Evolutionary conservation across 2,888 invertebrate species (phyloP).

Genomic region (Sericinus montela): DNA sequence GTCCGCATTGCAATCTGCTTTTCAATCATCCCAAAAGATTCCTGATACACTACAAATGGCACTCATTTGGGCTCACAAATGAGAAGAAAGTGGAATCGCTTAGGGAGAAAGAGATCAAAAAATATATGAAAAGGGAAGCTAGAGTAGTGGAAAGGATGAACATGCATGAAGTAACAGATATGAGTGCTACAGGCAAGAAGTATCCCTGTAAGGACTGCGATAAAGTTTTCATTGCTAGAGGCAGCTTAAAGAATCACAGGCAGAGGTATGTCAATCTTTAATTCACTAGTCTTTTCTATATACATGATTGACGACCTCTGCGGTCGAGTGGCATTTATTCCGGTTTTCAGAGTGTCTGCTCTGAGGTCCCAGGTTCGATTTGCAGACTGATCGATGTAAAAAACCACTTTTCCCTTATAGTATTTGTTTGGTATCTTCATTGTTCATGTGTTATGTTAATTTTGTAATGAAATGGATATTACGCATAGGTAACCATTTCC

Average conservation of each 20-base stretch:
- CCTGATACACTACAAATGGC: constrained; percentile 67
- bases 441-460: too few species aligned
- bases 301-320: too few species aligned
- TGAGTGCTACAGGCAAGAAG: constrained; percentile 25
- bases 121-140: constrained; percentile 35
- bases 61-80: constrained; percentile 53
- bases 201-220: constrained; percentile 60
- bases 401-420: too few species aligned
- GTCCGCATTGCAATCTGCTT: constrained; percentile 50
- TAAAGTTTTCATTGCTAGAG: constrained; percentile 46
- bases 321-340: too few species aligned
- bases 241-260: constrained; percentile 58
- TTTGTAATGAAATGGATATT: too few species aligned
- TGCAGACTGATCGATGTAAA: too few species aligned
- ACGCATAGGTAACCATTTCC: too few species aligned
- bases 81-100: constrained; percentile 42
- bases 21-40: constrained; percentile 61
- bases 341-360: too few species aligned
- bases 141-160: constrained; percentile 31
- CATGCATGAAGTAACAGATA: constrained; percentile 29
- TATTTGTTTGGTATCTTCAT: too few species aligned
- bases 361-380: too few species aligned
- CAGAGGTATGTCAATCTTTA: constrained; percentile 39
- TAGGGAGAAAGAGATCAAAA: constrained; percentile 36
- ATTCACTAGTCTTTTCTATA: too few species aligned